Base-by-base conservation (phyloP, 2,888 invertebrate species). In the Oligia fasciuncula region DNA sequence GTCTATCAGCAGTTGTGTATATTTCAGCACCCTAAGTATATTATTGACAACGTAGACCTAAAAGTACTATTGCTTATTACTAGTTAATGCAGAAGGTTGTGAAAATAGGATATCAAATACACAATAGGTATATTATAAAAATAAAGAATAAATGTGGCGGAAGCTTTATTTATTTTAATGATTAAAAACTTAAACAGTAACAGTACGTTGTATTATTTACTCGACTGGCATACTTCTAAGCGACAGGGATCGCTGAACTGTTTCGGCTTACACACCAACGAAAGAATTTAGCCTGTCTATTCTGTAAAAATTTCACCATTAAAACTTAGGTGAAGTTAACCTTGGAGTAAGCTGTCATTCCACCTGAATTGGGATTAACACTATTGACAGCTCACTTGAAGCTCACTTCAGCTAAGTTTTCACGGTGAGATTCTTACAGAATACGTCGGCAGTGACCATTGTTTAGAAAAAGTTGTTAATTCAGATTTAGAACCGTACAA, bases 161-260 rank as follows among this genome's bases (percentile, higher is more conserved):
- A 75, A 75, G 9, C 1, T 29, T 40, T 17, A 51, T 23, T 51
- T 43, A 43, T 29, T 76, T 29, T 14, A 60, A 60, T 46, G 0
- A 69, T 66, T 66, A n/a, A 46, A 65, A 66, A 66, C 35, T 19
- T n/a, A 19, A 66, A 78, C n/a, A 65, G 3, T 54, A 17, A 9
- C 1, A 57, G 9, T 19, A 51, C 0, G 35, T 35, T 49, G 35
- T 57, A 40, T 78, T 66, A 54, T 65, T 46, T 66, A 14, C 17
- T 49, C 4, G 14, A 4, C 17, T 46, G 13, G 19, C 1, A 13
- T 9, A 35, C 17, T n/a, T 49, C 8, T 49, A 49, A 17, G 0
- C 13, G 43, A 23, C 1, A 35, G 2, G 60, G 14, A 19, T 76
- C 14, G 0, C 4, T 76, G 23, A 77, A 65, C 8, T 63, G 77